A percentile compares a stretch with the other conserved stretches of the same genome.
phyloP scores from a whole-genome alignment of 64 coral and sea anemone genomes.

The Actinia tenebrosa region DNA sequence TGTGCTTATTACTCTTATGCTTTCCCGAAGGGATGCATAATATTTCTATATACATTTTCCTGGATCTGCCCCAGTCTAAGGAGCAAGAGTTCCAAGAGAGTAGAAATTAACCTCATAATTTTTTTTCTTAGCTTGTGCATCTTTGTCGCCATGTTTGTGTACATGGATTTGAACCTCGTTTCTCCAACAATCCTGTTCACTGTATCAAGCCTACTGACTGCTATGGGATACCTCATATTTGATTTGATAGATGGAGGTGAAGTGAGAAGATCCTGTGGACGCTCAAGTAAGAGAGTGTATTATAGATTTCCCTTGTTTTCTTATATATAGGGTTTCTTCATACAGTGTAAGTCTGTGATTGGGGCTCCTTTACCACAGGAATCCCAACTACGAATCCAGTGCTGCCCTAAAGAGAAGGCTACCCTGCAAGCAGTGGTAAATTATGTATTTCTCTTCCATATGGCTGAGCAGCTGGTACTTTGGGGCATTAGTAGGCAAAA shows the following conservation, averaged over 20 bases:
- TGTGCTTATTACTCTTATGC: too few species aligned
- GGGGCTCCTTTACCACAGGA: background rate
- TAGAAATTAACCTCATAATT: background rate
- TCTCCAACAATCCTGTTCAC: conserved; percentile 65
- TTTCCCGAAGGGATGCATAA: too few species aligned
- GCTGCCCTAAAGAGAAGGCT: too few species aligned
- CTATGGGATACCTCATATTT: conserved; percentile 71
- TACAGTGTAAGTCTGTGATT: background rate
- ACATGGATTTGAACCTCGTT: conserved; percentile 71
- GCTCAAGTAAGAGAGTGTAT: conserved; percentile 53
- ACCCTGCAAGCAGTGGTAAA: too few species aligned
- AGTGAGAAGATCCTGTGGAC: conserved; percentile 46
- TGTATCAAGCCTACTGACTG: conserved; percentile 39
- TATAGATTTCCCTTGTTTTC: background rate
- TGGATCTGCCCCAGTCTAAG: too few species aligned
- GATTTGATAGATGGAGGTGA: conserved; percentile 54
- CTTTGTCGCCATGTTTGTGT: conserved; percentile 91
- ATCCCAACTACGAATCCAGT: background rate
- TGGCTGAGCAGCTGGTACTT: too few species aligned
- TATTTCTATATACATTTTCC: too few species aligned
- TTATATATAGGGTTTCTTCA: background rate
- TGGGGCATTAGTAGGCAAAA: too few species aligned
- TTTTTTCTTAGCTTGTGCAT: conserved; percentile 69
- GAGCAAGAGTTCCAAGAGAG: too few species aligned
- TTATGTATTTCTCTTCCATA: too few species aligned